Conservation (phyloP, 2,797 vertebrate genomes). For the Rhabdophis nuchalis region DNA sequence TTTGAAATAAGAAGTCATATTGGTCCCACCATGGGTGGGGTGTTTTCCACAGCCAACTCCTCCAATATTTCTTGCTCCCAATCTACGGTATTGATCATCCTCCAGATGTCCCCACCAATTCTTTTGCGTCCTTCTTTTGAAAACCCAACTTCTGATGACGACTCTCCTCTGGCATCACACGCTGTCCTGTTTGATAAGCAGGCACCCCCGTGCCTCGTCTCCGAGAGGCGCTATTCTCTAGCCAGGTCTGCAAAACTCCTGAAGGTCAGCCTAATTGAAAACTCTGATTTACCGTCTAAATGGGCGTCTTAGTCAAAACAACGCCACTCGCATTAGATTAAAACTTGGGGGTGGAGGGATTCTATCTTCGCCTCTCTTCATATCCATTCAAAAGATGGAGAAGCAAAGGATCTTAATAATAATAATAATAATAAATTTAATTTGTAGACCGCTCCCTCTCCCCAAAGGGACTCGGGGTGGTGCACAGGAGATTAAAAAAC, state of each 20-base stretch:
- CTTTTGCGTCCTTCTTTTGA: not conserved
- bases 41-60: not conserved
- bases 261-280: conserved; percentile 37
- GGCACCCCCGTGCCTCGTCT: not conserved
- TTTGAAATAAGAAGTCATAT: not conserved
- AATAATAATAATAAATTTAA: too few relatives aligned
- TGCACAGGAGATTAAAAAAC: too few relatives aligned
- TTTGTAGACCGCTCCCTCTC: too few relatives aligned
- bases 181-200: not conserved
- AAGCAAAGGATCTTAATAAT: conserved; percentile 16
- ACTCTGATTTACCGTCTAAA: conserved; percentile 22
- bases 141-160: too few relatives aligned
- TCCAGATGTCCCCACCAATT: not conserved
- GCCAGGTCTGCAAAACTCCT: not conserved
- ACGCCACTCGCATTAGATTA: conserved; percentile 34
- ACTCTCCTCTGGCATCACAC: not conserved
- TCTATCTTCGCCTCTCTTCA: not conserved
- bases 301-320: conserved; percentile 36
- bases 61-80: not conserved
- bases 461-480: too few relatives aligned
- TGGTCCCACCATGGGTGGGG: not conserved
- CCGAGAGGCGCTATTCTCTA: not conserved
- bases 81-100: not conserved
- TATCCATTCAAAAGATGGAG: conserved; percentile 30
- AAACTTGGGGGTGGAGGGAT: not conserved